phyloP scores from a whole-genome alignment of 2,888 invertebrate species.

The Dusona sp. region DNA sequence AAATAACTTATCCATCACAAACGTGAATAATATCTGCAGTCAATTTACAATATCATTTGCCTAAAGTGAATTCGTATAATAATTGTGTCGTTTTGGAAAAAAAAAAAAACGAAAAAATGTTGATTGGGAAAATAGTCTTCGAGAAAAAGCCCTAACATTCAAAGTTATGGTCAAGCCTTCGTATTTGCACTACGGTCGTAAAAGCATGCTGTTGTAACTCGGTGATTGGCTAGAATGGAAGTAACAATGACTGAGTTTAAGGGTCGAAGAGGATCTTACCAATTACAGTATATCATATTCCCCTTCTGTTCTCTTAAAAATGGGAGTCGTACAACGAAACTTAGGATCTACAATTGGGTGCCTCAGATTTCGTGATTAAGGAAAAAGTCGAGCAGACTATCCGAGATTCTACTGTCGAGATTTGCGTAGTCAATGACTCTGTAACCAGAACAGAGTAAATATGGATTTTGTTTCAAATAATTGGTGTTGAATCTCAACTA shows the following conservation, averaged over 20 bases:
- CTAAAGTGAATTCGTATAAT: not conserved
- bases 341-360: not conserved
- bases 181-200: not conserved
- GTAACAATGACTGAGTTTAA: not conserved
- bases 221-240: not conserved
- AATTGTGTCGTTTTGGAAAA: not conserved
- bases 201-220: not conserved
- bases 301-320: not conserved
- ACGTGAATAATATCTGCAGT: not conserved
- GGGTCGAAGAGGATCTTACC: no score
- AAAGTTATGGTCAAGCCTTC: not conserved
- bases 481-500: not conserved
- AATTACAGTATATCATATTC: not conserved
- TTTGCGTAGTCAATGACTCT: not conserved
- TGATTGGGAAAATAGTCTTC: not conserved
- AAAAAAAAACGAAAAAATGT: not conserved
- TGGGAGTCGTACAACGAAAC: not conserved
- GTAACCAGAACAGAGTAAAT: not conserved
- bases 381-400: not conserved
- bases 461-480: not conserved
- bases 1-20: no score
- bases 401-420: not conserved
- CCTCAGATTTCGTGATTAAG: not conserved
- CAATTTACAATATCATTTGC: not conserved
- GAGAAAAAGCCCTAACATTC: not conserved